These are phyloP conservation scores for Scaptomyza caliginosa DNA, from an alignment of 2,888 invertebrate genomes.

Conservation along the genomic window DNA sequence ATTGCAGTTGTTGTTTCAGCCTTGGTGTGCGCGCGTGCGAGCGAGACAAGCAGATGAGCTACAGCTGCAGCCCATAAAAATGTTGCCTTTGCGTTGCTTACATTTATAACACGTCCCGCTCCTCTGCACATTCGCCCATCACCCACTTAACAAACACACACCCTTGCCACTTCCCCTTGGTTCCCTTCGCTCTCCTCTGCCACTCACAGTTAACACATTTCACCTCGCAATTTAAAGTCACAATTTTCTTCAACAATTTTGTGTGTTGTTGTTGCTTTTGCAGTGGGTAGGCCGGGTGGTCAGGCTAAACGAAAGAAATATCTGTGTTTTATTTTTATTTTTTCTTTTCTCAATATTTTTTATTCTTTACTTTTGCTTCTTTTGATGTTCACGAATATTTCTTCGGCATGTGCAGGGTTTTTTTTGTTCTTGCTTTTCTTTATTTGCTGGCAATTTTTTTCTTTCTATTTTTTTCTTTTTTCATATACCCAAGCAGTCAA, in stretches of 20 bases:
- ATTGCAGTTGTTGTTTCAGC: slow-evolving; percentile 65
- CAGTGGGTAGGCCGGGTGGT: neutral
- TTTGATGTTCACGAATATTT: slow-evolving; percentile 57
- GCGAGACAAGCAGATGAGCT: slow-evolving; percentile 39
- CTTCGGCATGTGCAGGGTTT: slow-evolving; percentile 48
- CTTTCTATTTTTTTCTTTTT: no score
- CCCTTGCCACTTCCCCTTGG: neutral
- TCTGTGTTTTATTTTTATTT: no score
- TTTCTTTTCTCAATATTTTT: slow-evolving; percentile 19
- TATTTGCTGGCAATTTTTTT: slow-evolving; percentile 70
- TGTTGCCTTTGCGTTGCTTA: slow-evolving; percentile 55
- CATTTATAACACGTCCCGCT: slow-evolving; percentile 48
- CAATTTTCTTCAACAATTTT: slow-evolving; percentile 55
- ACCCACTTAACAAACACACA: neutral
- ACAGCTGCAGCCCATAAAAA: slow-evolving; percentile 5
- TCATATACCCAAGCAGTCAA: slow-evolving; percentile 61
- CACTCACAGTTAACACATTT: slow-evolving; percentile 37
- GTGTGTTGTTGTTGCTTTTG: slow-evolving; percentile 12
- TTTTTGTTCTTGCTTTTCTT: slow-evolving; percentile 39
- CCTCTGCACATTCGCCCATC: neutral
- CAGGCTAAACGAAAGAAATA: slow-evolving; percentile 33
- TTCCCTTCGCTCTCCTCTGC: neutral
- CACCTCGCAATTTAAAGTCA: slow-evolving; percentile 70
- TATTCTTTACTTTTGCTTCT: slow-evolving; percentile 22
- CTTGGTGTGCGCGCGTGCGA: slow-evolving; percentile 43